These are phyloP conservation scores for Hylaea fasciaria DNA, from an alignment of 2,888 invertebrate genomes.

Conservation along the genomic window DNA sequence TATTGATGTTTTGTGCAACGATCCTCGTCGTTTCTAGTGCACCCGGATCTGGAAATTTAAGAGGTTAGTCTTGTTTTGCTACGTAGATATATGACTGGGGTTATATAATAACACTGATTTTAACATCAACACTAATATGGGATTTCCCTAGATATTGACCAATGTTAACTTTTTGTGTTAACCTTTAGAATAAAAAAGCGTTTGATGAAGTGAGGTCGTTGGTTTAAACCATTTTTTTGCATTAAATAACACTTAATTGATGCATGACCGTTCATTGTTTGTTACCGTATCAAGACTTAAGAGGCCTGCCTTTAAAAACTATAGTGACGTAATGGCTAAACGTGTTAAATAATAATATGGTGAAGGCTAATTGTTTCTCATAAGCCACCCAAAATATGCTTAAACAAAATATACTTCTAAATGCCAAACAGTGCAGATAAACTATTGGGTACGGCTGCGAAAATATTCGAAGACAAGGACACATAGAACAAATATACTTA, in stretches of 20 bases:
- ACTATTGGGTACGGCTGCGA: neutral
- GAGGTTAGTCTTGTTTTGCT: conserved; percentile 47
- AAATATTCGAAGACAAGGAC: neutral
- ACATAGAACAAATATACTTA: neutral
- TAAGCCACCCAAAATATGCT: no score
- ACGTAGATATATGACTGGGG: conserved; percentile 8
- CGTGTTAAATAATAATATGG: no score
- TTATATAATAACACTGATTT: neutral
- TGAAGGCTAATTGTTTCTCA: no score
- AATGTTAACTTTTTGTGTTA: neutral
- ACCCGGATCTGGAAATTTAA: conserved; percentile 33
- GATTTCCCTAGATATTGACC: conserved; percentile 1
- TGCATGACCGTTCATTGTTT: neutral
- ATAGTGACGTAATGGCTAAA: no score
- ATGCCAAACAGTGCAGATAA: neutral
- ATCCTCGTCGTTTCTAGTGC: conserved; percentile 39
- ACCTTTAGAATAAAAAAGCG: neutral
- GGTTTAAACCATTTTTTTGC: neutral
- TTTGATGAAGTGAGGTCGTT: neutral
- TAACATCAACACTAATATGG: conserved; percentile 21
- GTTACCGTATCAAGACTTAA: neutral
- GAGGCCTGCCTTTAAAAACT: no score
- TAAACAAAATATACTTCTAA: neutral
- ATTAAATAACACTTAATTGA: neutral
- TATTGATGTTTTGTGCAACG: conserved; percentile 36